Evolutionary conservation across 2,113 vertebrate species (phyloP).

Genomic region (Lichenostomus cassidix): DNA sequence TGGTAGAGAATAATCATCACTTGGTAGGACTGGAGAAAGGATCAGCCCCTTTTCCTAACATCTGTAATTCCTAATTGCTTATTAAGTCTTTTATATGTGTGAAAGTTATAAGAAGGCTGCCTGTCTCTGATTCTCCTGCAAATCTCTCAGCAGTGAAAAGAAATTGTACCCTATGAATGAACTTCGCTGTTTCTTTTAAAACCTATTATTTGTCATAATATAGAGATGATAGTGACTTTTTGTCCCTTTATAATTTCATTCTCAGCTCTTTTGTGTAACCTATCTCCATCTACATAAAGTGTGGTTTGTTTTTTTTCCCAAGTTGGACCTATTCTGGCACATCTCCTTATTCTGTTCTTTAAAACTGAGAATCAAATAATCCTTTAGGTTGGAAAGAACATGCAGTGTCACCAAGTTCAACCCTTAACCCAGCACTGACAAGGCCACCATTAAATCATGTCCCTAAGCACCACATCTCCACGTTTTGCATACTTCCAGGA

Average conservation of each 20-base stretch:
- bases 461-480: not conserved
- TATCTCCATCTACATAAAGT: not conserved
- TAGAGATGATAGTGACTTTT: not conserved
- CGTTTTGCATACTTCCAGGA: not conserved
- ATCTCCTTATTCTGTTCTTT: not conserved
- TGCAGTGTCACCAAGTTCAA: not conserved
- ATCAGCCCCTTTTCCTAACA: not conserved
- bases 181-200: not conserved
- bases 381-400: rapidly evolving
- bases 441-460: not conserved
- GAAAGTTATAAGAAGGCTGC: not conserved
- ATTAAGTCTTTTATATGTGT: not conserved
- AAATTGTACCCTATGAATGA: not conserved
- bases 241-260: not conserved
- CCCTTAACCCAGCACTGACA: not conserved
- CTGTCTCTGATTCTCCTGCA: not conserved
- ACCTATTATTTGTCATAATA: not conserved
- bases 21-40: not conserved
- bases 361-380: not conserved
- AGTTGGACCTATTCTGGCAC: not conserved
- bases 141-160: not conserved
- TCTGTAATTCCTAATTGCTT: not conserved
- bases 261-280: not conserved
- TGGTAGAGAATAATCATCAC: not conserved
- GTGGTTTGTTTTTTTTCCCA: rapidly evolving